Evolutionary conservation across 2,797 vertebrate species (phyloP), one percentile per base, ranked within the genome.

Genomic region (Paguma larvata): DNA sequence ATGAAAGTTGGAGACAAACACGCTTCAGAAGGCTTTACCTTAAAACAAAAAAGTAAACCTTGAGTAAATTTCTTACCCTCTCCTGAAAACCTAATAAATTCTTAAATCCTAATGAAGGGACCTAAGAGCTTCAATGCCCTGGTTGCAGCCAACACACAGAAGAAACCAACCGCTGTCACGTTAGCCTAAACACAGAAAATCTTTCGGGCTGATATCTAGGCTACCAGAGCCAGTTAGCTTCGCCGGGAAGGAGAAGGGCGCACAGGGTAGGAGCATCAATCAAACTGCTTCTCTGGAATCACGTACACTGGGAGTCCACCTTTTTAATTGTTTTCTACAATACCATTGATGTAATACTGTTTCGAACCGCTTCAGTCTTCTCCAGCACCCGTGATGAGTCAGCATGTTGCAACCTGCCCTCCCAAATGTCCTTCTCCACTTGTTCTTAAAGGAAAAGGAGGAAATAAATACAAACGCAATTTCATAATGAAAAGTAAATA

Each of bases 381-480:
- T 97, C 27, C 4, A 1, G 84, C 88, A 92, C 92, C 84, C 94
- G 46, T 53, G 75, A 89, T 97, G 97, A 97, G 96, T 97, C 97
- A 97, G 95, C 94, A 63, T 48, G 80, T 87, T 92, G 78, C 68
- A 83, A 85, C 48, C 0, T 18, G 32, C 70, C 53, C 56, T 46
- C 95, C 97, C 72, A 75, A 94, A 95, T 38, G 34, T 80, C 90
- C 44, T 95, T 91, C 48, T 46, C 85, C 88, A 92, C 72, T 96
- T 94, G 87, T 95, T 95, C 97, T 97, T 97, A 97, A 97, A 98
- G 96, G 80, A 90, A 97, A 97, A 96, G 86, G 62, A 93, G 83
- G 62, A 95, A 94, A 93, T 63, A 97, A 89, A 87, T 32, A 95
- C 53, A 96, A 93, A 68, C 34, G 13, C 32, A 51, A 32, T 41